A percentile compares a stretch with the other conserved stretches of the same genome.
Evolutionary conservation across 2,797 vertebrate species (phyloP).

Genomic region (Apogon hyalosoma): DNA sequence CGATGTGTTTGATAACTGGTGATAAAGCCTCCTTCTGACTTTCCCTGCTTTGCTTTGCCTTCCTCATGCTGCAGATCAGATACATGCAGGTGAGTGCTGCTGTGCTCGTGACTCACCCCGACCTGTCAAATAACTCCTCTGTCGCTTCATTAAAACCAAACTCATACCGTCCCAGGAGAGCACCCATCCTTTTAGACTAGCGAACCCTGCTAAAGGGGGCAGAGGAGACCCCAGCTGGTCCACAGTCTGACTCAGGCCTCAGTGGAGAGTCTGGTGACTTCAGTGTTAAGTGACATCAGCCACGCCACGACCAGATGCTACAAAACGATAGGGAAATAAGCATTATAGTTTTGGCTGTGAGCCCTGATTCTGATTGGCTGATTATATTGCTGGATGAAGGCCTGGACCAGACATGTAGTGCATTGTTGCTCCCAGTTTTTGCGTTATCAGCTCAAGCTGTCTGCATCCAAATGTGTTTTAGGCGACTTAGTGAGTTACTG

Average conservation of each 20-base stretch:
- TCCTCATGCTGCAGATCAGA: slow-evolving; percentile 94
- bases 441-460: slow-evolving; percentile 19
- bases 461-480: slow-evolving; percentile 39
- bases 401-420: slow-evolving; percentile 21
- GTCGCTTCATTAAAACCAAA: slow-evolving; percentile 55
- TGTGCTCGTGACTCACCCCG: slow-evolving; percentile 61
- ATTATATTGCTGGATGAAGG: slow-evolving; percentile 43
- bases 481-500: slow-evolving; percentile 29
- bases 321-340: slow-evolving; percentile 26
- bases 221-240: slow-evolving; percentile 53
- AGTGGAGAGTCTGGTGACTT: slow-evolving; percentile 40
- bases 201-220: slow-evolving; percentile 18
- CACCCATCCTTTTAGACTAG: slow-evolving; percentile 37
- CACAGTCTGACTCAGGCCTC: slow-evolving; percentile 55
- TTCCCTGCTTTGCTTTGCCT: slow-evolving; percentile 82
- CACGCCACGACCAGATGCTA: slow-evolving; percentile 43
- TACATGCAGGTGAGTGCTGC: slow-evolving; percentile 95
- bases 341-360: slow-evolving; percentile 28
- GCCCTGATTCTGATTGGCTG: slow-evolving; percentile 31
- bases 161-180: slow-evolving; percentile 44
- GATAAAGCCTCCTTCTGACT: slow-evolving; percentile 60
- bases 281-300: slow-evolving; percentile 49
- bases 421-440: slow-evolving; percentile 32
- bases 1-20: slow-evolving; percentile 27
- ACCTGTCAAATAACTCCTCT: slow-evolving; percentile 44